Evolutionary conservation across 1,140 invertebrate species (phyloP).

Genomic region (Heliconius congener): DNA sequence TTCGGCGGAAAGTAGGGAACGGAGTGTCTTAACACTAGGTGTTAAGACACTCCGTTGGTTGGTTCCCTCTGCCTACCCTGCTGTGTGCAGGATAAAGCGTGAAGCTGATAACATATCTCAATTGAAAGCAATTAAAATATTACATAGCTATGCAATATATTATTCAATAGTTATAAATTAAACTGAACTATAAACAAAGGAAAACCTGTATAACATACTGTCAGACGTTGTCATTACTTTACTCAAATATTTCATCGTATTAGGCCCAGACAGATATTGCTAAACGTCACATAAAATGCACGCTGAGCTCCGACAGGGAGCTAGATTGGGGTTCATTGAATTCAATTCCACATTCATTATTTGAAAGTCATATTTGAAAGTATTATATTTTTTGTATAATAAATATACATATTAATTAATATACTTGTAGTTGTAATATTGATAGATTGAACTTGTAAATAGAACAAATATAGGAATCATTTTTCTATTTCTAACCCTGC

Average conservation of each 20-base stretch:
- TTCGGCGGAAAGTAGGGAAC: no score
- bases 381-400: background rate
- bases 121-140: background rate
- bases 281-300: conserved; percentile 67
- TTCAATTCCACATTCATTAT: conserved; percentile 24
- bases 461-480: background rate
- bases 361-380: background rate
- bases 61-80: no score
- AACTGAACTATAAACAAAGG: background rate
- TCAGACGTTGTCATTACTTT: conserved; percentile 48
- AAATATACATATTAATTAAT: background rate
- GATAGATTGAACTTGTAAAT: no score
- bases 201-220: background rate
- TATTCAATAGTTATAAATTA: background rate
- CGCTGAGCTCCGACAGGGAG: conserved; percentile 46
- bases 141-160: background rate
- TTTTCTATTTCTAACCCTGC: background rate
- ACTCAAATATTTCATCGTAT: conserved; percentile 68
- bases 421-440: background rate
- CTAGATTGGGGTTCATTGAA: conserved; percentile 49
- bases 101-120: no score
- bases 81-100: no score
- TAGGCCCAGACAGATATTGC: conserved; percentile 76
- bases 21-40: no score
- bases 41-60: no score